Conservation (phyloP, 2,888 invertebrate species). For the Synanthedon andrenaeformis region DNA sequence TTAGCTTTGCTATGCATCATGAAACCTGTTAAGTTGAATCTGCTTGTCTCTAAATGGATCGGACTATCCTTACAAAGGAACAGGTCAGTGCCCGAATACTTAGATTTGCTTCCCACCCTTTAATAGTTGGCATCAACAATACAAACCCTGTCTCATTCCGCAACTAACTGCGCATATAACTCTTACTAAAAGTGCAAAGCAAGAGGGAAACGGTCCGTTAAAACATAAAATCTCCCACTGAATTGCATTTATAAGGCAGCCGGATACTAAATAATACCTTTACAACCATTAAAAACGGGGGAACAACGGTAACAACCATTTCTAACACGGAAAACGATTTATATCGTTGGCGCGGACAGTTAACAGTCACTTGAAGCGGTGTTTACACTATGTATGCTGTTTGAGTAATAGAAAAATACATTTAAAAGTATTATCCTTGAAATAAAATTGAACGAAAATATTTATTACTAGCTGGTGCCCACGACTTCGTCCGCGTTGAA, state of each 20-base stretch:
- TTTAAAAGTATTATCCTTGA: too few species aligned
- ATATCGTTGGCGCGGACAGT: constrained; percentile 9
- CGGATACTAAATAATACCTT: constrained; percentile 38
- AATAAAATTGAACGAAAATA: too few species aligned
- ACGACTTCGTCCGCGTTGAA: too few species aligned
- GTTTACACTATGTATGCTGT: background rate
- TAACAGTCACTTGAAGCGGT: background rate
- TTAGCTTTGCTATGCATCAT: too few species aligned
- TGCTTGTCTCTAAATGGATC: too few species aligned
- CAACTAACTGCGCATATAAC: background rate
- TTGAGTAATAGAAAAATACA: too few species aligned
- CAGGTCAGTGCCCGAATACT: too few species aligned
- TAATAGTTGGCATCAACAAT: too few species aligned
- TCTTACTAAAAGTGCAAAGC: background rate
- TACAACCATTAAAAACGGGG: constrained; percentile 34
- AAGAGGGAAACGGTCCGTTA: background rate
- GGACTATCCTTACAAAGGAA: too few species aligned
- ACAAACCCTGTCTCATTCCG: background rate
- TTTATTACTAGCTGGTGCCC: too few species aligned
- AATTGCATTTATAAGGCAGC: constrained; percentile 23
- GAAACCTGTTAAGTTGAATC: too few species aligned
- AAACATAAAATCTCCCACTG: constrained; percentile 8
- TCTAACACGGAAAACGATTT: constrained; percentile 15
- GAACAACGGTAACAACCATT: constrained; percentile 21
- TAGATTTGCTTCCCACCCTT: too few species aligned